Evolutionary conservation across 2,797 vertebrate genomes (phyloP).

Genomic region (Cryptoprocta ferox): DNA sequence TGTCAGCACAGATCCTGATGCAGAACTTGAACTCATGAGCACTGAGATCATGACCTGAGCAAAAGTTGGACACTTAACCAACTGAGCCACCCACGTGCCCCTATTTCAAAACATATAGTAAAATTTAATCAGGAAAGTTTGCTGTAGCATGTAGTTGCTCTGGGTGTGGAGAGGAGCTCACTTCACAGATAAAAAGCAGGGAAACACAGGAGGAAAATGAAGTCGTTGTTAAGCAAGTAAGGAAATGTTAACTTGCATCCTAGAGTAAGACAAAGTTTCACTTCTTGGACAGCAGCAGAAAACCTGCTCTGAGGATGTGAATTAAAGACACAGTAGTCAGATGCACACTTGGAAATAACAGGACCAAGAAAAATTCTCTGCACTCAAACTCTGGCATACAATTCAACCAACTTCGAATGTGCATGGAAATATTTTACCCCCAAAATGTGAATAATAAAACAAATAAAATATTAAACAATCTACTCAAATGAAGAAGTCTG

Average conservation of each 20-base stretch:
- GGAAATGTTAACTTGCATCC: constrained; percentile 22
- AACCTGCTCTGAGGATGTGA: neutral
- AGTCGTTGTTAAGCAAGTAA: neutral
- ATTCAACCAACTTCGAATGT: constrained; percentile 57
- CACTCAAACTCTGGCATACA: constrained; percentile 31
- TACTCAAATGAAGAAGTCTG: constrained; percentile 75
- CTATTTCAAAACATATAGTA: neutral
- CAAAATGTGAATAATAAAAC: constrained; percentile 81
- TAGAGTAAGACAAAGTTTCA: constrained; percentile 18
- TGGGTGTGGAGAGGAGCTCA: neutral
- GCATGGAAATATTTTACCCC: constrained; percentile 76
- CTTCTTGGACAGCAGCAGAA: constrained; percentile 13
- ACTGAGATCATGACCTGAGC: too few species aligned
- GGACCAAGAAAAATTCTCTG: constrained; percentile 52
- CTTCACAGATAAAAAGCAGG: neutral
- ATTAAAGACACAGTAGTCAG: neutral
- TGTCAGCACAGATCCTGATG: too few species aligned
- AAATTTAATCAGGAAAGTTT: neutral
- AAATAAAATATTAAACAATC: constrained; percentile 83
- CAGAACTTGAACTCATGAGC: too few species aligned
- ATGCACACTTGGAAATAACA: neutral
- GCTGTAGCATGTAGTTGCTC: neutral
- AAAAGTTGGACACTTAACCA: too few species aligned
- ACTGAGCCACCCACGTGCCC: too few species aligned
- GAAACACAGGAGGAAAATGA: neutral